phyloP scores from a whole-genome alignment of 2,113 vertebrate species.

The Salvelinus alpinus region DNA sequence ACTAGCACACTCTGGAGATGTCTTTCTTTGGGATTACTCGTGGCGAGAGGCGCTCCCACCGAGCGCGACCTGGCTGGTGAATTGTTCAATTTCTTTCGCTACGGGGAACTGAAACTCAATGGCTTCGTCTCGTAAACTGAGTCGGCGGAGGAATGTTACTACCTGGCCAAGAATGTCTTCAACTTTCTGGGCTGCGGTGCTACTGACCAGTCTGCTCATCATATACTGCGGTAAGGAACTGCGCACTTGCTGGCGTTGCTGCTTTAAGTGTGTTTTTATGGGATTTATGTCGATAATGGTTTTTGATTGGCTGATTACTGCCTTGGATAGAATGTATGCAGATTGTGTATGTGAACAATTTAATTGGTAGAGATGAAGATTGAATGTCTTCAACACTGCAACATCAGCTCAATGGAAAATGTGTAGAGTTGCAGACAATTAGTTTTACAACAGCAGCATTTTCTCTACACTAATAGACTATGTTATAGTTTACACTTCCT shows the following conservation, averaged over 20 bases:
- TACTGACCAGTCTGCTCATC: slow-evolving; percentile 80
- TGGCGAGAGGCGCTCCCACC: slow-evolving; percentile 67
- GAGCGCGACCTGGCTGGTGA: slow-evolving; percentile 73
- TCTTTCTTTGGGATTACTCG: slow-evolving; percentile 72
- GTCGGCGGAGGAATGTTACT: slow-evolving; percentile 75
- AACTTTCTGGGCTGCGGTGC: slow-evolving; percentile 84
- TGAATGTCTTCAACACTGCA: too few species aligned
- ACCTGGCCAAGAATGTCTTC: slow-evolving; percentile 79
- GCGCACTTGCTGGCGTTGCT: not conserved
- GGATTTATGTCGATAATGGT: not conserved
- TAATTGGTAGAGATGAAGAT: too few species aligned
- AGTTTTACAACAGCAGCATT: too few species aligned
- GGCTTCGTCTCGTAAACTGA: slow-evolving; percentile 78
- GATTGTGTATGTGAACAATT: too few species aligned
- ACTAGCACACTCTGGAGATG: slow-evolving; percentile 61
- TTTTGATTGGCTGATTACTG: too few species aligned
- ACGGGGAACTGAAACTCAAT: slow-evolving; percentile 76
- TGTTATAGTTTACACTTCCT: too few species aligned
- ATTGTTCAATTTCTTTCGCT: slow-evolving; percentile 50
- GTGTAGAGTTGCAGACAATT: too few species aligned
- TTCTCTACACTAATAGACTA: too few species aligned
- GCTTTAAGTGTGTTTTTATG: not conserved
- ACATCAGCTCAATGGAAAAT: too few species aligned
- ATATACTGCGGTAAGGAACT: slow-evolving; percentile 84
- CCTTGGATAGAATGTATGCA: too few species aligned